phyloP scores from a whole-genome alignment of 2,888 invertebrate species.

The Plusia festucae region DNA sequence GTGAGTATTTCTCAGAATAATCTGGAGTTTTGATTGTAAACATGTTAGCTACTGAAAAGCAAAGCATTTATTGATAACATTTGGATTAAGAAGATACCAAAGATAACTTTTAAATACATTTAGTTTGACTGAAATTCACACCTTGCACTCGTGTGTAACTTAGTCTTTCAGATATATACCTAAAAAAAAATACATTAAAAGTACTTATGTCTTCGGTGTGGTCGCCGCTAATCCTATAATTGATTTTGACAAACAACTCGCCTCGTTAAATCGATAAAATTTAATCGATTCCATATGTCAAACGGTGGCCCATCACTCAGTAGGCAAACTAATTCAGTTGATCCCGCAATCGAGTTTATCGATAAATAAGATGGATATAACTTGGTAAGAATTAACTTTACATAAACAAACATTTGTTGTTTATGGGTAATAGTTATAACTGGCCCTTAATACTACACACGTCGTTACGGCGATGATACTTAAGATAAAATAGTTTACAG shows the following conservation, averaged over 20 bases:
- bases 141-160: background rate
- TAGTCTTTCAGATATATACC: background rate
- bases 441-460: slow-evolving; percentile 59
- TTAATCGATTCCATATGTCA: slow-evolving; percentile 67
- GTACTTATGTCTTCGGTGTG: slow-evolving; percentile 35
- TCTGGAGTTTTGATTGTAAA: slow-evolving; percentile 30
- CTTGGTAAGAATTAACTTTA: slow-evolving; percentile 56
- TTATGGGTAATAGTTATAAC: slow-evolving; percentile 73
- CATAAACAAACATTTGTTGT: slow-evolving; percentile 71
- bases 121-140: background rate
- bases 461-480: slow-evolving; percentile 69
- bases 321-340: slow-evolving; percentile 52
- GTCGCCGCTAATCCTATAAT: slow-evolving; percentile 53
- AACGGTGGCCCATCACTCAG: slow-evolving; percentile 51
- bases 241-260: slow-evolving; percentile 56
- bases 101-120: background rate
- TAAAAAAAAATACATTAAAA: slow-evolving; percentile 8
- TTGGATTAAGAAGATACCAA: background rate
- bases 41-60: slow-evolving; percentile 10
- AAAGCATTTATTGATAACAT: background rate
- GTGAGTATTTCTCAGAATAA: slow-evolving; percentile 12
- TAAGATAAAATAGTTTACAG: slow-evolving; percentile 81
- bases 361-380: slow-evolving; percentile 57
- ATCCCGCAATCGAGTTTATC: slow-evolving; percentile 62
- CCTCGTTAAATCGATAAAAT: slow-evolving; percentile 61